A percentile compares a stretch with the other conserved stretches of the same genome.
Evolutionary conservation across 2,888 invertebrate genomes (phyloP).

Genomic region (Harpalus rubripes): DNA sequence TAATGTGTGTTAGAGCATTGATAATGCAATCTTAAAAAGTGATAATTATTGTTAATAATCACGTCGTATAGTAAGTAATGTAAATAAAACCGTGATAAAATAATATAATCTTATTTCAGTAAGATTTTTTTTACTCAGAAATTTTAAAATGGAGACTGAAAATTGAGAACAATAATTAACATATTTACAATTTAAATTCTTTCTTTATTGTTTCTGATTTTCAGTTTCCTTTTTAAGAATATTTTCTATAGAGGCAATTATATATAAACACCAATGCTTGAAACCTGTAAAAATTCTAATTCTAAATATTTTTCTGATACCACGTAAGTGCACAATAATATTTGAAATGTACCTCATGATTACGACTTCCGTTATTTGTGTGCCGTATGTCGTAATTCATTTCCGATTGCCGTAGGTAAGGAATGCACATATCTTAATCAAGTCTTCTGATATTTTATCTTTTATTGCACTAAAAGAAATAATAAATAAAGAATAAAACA

Average conservation of each 20-base stretch:
- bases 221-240: slow-evolving; percentile 44
- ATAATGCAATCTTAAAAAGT: slow-evolving; percentile 38
- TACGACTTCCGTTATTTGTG: slow-evolving; percentile 21
- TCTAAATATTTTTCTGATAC: slow-evolving; percentile 38
- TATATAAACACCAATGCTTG: slow-evolving; percentile 54
- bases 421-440: slow-evolving; percentile 60
- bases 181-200: slow-evolving; percentile 2
- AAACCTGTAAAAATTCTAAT: slow-evolving; percentile 32
- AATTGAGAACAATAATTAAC: slow-evolving; percentile 44
- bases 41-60: slow-evolving; percentile 50
- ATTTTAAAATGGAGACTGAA: slow-evolving; percentile 44
- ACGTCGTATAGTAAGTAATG: slow-evolving; percentile 34
- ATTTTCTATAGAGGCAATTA: slow-evolving; percentile 53
- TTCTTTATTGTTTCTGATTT: slow-evolving; percentile 30
- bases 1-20: slow-evolving; percentile 36
- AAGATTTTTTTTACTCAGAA: slow-evolving; percentile 14
- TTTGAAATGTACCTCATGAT: slow-evolving; percentile 41
- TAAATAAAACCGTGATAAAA: slow-evolving; percentile 56
- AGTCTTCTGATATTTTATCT: slow-evolving; percentile 49
- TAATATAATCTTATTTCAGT: slow-evolving; percentile 19
- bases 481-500: slow-evolving; percentile 7
- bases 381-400: slow-evolving; percentile 23
- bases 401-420: slow-evolving; percentile 41
- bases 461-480: slow-evolving; percentile 40
- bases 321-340: slow-evolving; percentile 45